Evolutionary conservation across 2,113 vertebrate genomes (phyloP), one percentile per base, ranked within the genome.

Genomic region (Oncorhynchus tshawytscha): DNA sequence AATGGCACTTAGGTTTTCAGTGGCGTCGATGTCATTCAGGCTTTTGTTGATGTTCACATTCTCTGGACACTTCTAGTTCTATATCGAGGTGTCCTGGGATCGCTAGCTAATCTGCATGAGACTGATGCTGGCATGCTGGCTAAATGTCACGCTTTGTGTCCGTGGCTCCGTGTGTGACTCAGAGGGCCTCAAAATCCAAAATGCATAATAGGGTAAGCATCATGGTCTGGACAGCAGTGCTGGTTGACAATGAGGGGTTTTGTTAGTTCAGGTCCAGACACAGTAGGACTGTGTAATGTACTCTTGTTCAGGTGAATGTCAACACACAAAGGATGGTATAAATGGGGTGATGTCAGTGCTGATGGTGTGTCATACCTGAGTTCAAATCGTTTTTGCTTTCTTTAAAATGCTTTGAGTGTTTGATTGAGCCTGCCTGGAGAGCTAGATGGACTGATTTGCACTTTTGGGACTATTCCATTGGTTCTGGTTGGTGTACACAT

Each of bases 61-160:
- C 49, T 64, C 59, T 70, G 3, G 12, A 54, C 72, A 65, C 20
- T 0, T 25, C 71, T 71, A 66, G 51, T 51, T 80, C 81, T 73
- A 3, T 25, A 12, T 62, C 78, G n/a, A 54, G 81, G 74, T 82
- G 72, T 84, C 71, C 76, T 72, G 82, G 85, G 82, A 80, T 81
- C n/a, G 11, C 78, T 88, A 75, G 18, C 78, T 88, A 75, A 88
- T 88, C 83, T 85, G 77, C 86, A 87, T 84, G 71, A 84, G 83
- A 84, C 79, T 34, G 79, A 87, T 20, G 75, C 81, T 45, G 39
- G 74, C 86, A 6, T n/a, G 69, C 82, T 76, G 77, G 83, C 71
- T 84, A 82, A 88, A 90, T 89, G 86, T 89, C 89, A 88, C 34
- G 81, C 82, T 88, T 90, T 88, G 85, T 87, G 76, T 81, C n/a